These are phyloP conservation scores for Papilio elwesi DNA, from an alignment of 2,888 invertebrate species.

Conservation along the genomic window DNA sequence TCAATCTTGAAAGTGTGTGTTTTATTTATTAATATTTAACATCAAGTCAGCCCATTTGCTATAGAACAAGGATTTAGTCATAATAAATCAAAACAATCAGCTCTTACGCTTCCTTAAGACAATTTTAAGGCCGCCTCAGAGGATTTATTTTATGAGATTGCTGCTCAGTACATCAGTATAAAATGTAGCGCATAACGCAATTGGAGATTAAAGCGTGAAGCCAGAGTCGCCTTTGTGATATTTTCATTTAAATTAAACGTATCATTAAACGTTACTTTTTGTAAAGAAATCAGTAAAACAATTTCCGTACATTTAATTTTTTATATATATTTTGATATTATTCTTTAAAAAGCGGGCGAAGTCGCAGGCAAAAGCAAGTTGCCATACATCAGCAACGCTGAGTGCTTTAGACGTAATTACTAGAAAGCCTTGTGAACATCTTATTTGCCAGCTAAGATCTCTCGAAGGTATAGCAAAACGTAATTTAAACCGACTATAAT, in stretches of 20 bases:
- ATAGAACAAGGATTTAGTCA: background rate
- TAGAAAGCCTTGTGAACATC: constrained; percentile 35
- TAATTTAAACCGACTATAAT: constrained; percentile 28
- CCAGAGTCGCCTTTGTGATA: background rate
- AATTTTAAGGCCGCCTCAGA: constrained; percentile 2
- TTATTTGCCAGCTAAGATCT: constrained; percentile 40
- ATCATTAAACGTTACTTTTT: background rate
- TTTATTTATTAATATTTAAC: no score
- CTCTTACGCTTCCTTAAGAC: background rate
- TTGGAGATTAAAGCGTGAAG: constrained; percentile 13
- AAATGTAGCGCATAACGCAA: constrained; percentile 9
- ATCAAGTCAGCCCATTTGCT: no score
- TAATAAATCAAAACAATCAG: constrained; percentile 16
- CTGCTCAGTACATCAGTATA: constrained; percentile 3
- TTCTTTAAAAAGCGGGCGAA: no score
- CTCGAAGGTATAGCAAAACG: constrained; percentile 34
- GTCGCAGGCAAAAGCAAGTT: background rate
- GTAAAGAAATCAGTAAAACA: background rate
- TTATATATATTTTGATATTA: no score
- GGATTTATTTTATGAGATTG: constrained; percentile 33
- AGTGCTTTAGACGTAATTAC: constrained; percentile 21
- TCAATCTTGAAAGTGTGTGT: no score
- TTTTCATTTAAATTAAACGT: constrained; percentile 13
- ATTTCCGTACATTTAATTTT: no score
- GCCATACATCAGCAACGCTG: background rate